Evolutionary conservation across 2,888 invertebrate genomes (phyloP).

Genomic region (Lasioglossum morio): DNA sequence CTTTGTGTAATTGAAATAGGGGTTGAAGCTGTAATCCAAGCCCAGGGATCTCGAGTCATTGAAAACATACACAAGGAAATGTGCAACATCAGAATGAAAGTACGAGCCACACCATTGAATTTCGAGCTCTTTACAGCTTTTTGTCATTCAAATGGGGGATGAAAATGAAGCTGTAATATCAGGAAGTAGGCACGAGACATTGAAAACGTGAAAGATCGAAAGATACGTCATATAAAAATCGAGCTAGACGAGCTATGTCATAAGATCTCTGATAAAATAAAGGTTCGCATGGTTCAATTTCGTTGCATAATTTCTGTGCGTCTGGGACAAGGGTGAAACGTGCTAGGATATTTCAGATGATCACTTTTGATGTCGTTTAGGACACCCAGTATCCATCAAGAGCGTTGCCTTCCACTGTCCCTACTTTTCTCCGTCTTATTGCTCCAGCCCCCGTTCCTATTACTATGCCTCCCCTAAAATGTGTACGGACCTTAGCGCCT

Average conservation of each 20-base stretch:
- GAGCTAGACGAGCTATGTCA: not conserved
- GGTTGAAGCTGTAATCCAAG: not conserved
- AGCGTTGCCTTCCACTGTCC: slow-evolving; percentile 22
- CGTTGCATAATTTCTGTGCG: not conserved
- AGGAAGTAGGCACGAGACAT: not conserved
- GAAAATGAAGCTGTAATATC: not conserved
- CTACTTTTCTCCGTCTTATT: slow-evolving; percentile 22
- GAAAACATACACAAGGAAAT: not conserved
- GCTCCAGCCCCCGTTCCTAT: slow-evolving; percentile 12
- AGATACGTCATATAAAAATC: not conserved
- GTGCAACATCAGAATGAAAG: not conserved
- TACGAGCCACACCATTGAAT: not conserved
- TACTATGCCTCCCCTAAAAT: slow-evolving; percentile 28
- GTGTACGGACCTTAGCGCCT: slow-evolving; percentile 40
- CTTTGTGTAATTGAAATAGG: not conserved
- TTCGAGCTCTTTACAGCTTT: not conserved
- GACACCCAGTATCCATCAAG: slow-evolving; percentile 20
- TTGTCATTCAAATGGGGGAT: not conserved
- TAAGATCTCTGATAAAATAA: not conserved
- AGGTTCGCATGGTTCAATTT: not conserved
- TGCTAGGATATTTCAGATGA: not conserved
- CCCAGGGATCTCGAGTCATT: not conserved
- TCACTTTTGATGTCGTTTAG: not conserved
- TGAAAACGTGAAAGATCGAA: not conserved
- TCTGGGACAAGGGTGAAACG: not conserved